Percentiles rank a stretch among this genome's conserved stretches.
Evolutionary conservation across 2,113 vertebrate species (phyloP).

Genomic region (Urocitellus parryii): DNA sequence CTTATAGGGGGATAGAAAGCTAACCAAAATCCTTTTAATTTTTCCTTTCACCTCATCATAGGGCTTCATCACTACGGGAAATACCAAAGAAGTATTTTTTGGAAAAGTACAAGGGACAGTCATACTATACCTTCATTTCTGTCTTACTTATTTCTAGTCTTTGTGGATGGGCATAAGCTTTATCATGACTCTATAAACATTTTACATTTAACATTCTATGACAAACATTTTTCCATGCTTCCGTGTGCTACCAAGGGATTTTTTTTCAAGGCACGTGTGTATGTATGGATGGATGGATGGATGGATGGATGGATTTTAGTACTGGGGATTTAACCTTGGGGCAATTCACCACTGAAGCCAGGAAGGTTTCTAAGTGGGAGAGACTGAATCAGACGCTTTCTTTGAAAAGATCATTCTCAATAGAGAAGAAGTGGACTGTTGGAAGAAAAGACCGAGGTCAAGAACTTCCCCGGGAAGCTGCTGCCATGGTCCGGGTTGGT

Average conservation of each 20-base stretch:
- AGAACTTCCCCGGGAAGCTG: background rate
- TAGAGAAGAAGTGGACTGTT: background rate
- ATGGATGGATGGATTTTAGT: too few species aligned
- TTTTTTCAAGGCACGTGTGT: too few species aligned
- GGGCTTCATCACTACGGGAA: background rate
- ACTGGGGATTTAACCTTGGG: too few species aligned
- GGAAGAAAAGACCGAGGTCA: background rate
- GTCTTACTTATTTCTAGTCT: background rate
- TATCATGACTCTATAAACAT: background rate
- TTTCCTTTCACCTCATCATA: background rate
- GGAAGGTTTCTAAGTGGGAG: background rate
- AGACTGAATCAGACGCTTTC: background rate
- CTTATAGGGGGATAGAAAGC: background rate
- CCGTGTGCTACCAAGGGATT: background rate
- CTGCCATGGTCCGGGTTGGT: background rate
- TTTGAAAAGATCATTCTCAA: constrained; percentile 17
- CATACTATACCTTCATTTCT: background rate
- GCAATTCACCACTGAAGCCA: too few species aligned
- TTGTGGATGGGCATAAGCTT: background rate
- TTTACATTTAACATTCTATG: background rate
- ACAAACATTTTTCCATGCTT: background rate
- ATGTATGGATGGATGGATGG: too few species aligned
- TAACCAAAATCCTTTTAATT: background rate
- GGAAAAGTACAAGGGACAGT: background rate
- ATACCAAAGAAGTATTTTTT: background rate